phyloP scores from a whole-genome alignment of 2,113 vertebrate genomes.

The Psilopogon haemacephalus region DNA sequence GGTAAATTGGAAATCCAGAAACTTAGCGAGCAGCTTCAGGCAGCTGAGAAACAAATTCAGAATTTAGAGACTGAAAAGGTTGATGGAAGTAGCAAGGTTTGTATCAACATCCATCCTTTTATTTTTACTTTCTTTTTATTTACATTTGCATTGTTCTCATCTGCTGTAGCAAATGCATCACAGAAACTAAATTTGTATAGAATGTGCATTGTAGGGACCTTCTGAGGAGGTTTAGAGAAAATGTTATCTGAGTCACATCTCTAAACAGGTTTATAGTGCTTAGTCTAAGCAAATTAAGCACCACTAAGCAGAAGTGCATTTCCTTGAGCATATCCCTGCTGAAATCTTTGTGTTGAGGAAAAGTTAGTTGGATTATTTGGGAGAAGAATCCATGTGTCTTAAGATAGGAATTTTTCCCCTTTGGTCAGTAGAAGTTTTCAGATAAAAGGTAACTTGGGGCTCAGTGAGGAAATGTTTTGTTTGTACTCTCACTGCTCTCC shows the following conservation, averaged over 20 bases:
- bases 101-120: constrained; percentile 72
- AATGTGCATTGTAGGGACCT: neutral
- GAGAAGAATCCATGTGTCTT: neutral
- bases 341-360: neutral
- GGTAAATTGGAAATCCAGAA: constrained; percentile 83
- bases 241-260: neutral
- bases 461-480: neutral
- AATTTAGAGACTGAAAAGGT: constrained; percentile 75
- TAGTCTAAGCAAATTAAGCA: neutral
- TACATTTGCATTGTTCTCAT: constrained; percentile 25
- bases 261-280: neutral
- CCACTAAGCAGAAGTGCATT: neutral
- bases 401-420: neutral
- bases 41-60: constrained; percentile 78
- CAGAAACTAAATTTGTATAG: neutral
- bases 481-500: neutral
- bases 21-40: constrained; percentile 82
- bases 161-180: neutral
- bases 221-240: constrained; percentile 47
- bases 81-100: constrained; percentile 84
- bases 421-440: neutral
- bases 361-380: neutral
- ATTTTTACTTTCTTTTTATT: constrained; percentile 34
- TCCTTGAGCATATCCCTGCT: neutral
- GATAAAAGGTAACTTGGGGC: no score